Percentiles rank a stretch among this genome's conserved stretches.
These are phyloP conservation scores for Drosophila melanosoma DNA, from an alignment of 2,888 invertebrate genomes.

Conservation along the genomic window DNA sequence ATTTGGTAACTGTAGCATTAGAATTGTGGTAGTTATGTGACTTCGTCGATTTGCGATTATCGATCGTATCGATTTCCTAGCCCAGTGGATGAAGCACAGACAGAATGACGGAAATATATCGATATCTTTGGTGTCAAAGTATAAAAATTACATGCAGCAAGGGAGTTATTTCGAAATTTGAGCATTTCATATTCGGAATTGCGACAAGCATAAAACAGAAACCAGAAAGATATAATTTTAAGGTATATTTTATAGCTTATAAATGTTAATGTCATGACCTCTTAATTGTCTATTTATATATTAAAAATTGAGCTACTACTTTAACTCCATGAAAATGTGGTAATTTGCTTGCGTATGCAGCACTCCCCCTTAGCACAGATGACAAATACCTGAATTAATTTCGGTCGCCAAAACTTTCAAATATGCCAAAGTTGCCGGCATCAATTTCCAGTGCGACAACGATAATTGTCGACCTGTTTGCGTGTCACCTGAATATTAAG, in stretches of 20 bases:
- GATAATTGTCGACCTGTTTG: constrained; percentile 74
- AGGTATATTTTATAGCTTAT: neutral
- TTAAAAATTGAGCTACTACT: neutral
- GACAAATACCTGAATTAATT: constrained; percentile 58
- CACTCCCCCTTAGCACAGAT: constrained; percentile 31
- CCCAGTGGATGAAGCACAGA: too few species aligned
- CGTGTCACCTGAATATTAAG: constrained; percentile 64
- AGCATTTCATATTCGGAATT: neutral
- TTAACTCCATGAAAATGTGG: constrained; percentile 45
- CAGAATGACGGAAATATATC: too few species aligned
- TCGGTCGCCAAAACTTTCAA: constrained; percentile 67
- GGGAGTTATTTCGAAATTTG: neutral
- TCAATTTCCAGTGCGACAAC: constrained; percentile 41
- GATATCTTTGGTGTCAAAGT: too few species aligned
- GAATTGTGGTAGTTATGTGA: too few species aligned
- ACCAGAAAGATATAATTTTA: too few species aligned
- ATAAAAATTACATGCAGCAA: neutral
- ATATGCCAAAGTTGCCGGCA: constrained; percentile 59
- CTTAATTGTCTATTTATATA: neutral
- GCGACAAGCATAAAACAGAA: neutral
- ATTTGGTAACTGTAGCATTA: too few species aligned
- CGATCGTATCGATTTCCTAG: too few species aligned
- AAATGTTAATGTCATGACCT: neutral
- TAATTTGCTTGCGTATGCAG: constrained; percentile 64
- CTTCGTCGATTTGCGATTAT: too few species aligned